Evolutionary conservation across 2,797 vertebrate genomes (phyloP), one percentile per base, ranked within the genome.

Genomic region (Philypnodon macrostomus): DNA sequence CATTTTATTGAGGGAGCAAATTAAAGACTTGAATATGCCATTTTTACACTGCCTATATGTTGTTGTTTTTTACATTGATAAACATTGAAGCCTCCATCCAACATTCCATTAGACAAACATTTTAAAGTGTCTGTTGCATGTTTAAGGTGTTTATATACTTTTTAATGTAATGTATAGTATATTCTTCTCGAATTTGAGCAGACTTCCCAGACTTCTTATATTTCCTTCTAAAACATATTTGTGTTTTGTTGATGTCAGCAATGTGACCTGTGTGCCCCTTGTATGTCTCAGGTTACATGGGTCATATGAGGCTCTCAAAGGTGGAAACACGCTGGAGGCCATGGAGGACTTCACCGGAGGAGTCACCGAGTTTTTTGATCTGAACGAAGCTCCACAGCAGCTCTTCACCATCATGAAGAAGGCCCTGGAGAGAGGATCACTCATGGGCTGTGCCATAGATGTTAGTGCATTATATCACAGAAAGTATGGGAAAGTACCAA

Each of bases 271-370:
- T n/a, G n/a, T 59, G n/a, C 45, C 2, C 47, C n/a, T 49, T 24
- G 8, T 39, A n/a, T 57, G 27, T 60, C 48, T 57, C 66, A 99
- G 97, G 83, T 80, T 99, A 57, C 92, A 98, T 4, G 94, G 96
- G 0, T 98, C 96, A 16, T 99, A 99, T 0, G 97, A 99, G 77
- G 93, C 97, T 36, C 88, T 99, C 67, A 98, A 93, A 81, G 97
- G 97, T 35, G 97, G 96, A 1, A 99, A 97, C 63, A 95, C 96
- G 2, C 86, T 97, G 0, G 97, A 99, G 59, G 97, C 96, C 67
- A 98, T 99, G 96, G 97, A 98, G 72, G 97, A 99, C 73, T 98
- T 99, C 83, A 98, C 96, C 0, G 97, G 96, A 59, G 97, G 96
- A 42, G 92, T 99, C 31, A 98, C 97, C 0, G 97, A 99, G 79